A percentile compares a stretch with the other conserved stretches of the same genome.
Evolutionary conservation across 2,888 invertebrate species (phyloP).

Genomic region (Chydorus sphaericus): DNA sequence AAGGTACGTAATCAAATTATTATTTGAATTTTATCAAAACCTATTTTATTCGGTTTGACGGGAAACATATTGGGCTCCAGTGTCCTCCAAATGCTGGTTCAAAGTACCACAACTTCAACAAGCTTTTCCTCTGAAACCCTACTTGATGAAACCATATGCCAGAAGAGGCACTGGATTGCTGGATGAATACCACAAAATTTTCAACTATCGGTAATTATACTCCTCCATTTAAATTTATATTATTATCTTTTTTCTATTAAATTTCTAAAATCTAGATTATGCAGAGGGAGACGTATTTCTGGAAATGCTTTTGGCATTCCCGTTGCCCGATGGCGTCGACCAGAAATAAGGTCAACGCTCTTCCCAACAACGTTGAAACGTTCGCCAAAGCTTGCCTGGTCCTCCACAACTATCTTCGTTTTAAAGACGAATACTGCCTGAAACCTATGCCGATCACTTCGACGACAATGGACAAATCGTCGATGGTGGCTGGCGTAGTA

Average conservation of each 20-base stretch:
- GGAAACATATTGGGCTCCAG: not conserved
- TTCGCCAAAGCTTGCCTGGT: not conserved
- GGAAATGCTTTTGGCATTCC: not conserved
- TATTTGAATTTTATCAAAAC: no score
- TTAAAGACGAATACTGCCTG: not conserved
- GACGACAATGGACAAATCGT: not conserved
- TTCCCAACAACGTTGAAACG: not conserved
- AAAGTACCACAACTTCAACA: not conserved
- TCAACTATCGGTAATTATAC: not conserved
- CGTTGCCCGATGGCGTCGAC: not conserved
- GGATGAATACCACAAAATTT: not conserved
- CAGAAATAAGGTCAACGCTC: not conserved
- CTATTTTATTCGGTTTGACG: no score
- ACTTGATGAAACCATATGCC: not conserved
- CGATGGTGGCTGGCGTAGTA: not conserved
- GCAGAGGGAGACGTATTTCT: not conserved
- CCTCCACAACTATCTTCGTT: not conserved
- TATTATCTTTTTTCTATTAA: no score
- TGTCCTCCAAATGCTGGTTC: not conserved
- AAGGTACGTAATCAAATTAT: no score
- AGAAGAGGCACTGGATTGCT: not conserved
- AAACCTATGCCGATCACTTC: not conserved
- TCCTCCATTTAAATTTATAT: no score
- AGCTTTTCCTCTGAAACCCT: not conserved
- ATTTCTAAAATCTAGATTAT: not conserved